These are phyloP conservation scores for Lepidonotus clava DNA, from an alignment of 2,888 invertebrate species.

Conservation along the genomic window DNA sequence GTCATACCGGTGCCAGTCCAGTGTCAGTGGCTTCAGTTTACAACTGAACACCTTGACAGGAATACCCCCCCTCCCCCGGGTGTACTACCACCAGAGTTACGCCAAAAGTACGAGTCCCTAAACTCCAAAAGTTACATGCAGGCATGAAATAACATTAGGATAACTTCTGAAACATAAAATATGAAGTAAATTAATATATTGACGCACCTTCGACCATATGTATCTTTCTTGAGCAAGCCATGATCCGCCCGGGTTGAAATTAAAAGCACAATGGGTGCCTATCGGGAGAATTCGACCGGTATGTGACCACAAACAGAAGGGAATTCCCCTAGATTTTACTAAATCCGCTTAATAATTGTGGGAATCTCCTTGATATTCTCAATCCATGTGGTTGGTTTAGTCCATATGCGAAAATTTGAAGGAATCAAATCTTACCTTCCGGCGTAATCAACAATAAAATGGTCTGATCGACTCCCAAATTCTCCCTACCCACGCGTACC, in stretches of 20 bases:
- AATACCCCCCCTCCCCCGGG: constrained; percentile 51
- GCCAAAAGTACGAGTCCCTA: constrained; percentile 32
- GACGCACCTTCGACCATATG: constrained; percentile 53
- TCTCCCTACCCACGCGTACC: constrained; percentile 56
- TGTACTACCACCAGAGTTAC: constrained; percentile 46
- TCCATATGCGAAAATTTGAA: background rate
- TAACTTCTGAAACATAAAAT: background rate
- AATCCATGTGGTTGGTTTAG: background rate
- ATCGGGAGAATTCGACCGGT: constrained; percentile 49
- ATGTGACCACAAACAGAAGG: constrained; percentile 37
- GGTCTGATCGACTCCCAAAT: constrained; percentile 41
- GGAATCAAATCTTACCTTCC: background rate
- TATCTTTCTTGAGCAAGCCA: constrained; percentile 54
- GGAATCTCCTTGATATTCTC: constrained; percentile 34
- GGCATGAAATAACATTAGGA: background rate
- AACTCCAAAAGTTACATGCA: constrained; percentile 30
- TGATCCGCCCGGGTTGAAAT: constrained; percentile 54
- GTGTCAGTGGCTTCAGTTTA: constrained; percentile 53
- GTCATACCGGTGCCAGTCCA: constrained; percentile 49
- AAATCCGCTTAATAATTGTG: background rate
- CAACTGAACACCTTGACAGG: constrained; percentile 52
- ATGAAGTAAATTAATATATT: constrained; percentile 45
- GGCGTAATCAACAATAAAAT: constrained; percentile 41
- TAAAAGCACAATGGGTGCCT: constrained; percentile 52
- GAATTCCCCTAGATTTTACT: background rate